These are phyloP conservation scores for Clavelina lepadiformis DNA, from an alignment of 23 tunicate species.

Conservation along the genomic window DNA sequence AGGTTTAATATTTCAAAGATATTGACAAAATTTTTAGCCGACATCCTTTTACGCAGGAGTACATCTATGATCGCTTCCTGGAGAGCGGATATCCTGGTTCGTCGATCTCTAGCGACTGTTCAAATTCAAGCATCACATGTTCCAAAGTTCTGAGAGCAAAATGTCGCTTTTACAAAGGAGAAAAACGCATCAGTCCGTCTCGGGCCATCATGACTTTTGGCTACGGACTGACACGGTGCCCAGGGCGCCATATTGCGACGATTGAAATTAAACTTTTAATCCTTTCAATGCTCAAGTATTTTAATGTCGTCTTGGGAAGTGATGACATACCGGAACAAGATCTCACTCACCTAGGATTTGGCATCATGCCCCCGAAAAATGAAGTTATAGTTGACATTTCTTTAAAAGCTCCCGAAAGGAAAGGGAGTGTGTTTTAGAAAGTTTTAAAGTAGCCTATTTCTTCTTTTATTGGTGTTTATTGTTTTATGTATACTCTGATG, in stretches of 20 bases:
- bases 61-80: constrained; percentile 41
- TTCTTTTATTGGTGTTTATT: too few relatives aligned
- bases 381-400: constrained; percentile 4
- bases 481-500: too few relatives aligned
- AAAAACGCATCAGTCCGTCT: constrained; percentile 26
- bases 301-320: neutral
- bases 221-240: constrained; percentile 49
- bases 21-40: neutral
- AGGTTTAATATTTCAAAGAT: neutral
- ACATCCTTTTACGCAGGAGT: constrained; percentile 34
- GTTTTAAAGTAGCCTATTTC: too few relatives aligned
- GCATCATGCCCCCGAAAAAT: constrained; percentile 70
- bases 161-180: constrained; percentile 22
- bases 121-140: neutral
- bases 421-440: too few relatives aligned
- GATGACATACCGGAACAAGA: constrained; percentile 34
- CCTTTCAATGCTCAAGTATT: constrained; percentile 24
- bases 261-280: constrained; percentile 55
- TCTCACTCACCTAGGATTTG: constrained; percentile 55
- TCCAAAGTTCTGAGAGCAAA: neutral
- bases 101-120: too few relatives aligned
- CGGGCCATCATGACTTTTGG: constrained; percentile 64
- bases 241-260: constrained; percentile 64
- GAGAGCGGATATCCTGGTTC: neutral
- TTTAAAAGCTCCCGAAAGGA: too few relatives aligned